phyloP scores from a whole-genome alignment of 1,140 invertebrate genomes.

The Manduca sexta region DNA sequence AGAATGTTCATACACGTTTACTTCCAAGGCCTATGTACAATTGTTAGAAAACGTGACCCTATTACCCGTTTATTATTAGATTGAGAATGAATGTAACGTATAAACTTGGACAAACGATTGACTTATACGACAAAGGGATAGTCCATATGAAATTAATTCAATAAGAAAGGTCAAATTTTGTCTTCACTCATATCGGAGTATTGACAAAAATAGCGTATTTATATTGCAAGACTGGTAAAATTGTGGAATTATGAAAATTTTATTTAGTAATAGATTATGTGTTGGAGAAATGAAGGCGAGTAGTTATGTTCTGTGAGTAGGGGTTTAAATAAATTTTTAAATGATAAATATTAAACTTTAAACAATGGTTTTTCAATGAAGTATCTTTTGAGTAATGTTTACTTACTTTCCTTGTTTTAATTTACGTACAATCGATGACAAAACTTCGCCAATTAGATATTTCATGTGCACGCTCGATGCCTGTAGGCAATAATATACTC shows the following conservation, averaged over 20 bases:
- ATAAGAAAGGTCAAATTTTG: conserved; percentile 40
- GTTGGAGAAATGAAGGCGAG: no score
- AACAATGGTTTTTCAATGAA: no score
- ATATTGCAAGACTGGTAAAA: conserved; percentile 8
- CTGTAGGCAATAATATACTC: conserved; percentile 7
- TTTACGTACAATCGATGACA: not conserved
- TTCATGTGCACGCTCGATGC: conserved; percentile 4
- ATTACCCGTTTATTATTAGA: conserved; percentile 42
- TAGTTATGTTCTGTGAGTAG: no score
- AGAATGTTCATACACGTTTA: no score
- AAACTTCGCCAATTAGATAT: conserved; percentile 8
- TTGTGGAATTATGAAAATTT: conserved; percentile 3
- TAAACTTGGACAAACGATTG: conserved; percentile 56
- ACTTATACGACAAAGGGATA: conserved; percentile 45
- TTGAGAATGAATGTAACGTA: conserved; percentile 45
- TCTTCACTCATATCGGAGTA: conserved; percentile 13
- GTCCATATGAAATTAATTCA: conserved; percentile 49
- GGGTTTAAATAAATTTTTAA: no score
- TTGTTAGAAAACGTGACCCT: conserved; percentile 28
- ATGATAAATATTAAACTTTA: no score
- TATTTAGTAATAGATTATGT: no score
- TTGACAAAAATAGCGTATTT: conserved; percentile 6
- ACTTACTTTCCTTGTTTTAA: no score
- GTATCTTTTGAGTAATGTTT: no score
- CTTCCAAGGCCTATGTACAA: conserved; percentile 11